Conservation (phyloP, 2,797 vertebrate species). For the Podarcis siculus region DNA sequence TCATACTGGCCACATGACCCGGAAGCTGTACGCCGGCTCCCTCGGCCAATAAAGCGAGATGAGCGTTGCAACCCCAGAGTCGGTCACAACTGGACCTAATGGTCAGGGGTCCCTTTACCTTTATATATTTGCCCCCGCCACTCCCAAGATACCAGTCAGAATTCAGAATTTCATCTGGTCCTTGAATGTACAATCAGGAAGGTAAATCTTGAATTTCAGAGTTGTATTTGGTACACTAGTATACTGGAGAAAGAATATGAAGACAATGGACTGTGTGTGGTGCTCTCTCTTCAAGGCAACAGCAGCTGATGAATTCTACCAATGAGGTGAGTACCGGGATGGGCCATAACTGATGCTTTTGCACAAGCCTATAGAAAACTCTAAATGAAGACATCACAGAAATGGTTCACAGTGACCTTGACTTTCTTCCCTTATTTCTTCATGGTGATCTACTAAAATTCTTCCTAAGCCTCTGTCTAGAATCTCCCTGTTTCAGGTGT, state of each 20-base stretch:
- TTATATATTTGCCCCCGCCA: not conserved
- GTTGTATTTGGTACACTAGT: not conserved
- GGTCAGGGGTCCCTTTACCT: too few relatives aligned
- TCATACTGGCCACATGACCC: too few relatives aligned
- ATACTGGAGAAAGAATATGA: not conserved
- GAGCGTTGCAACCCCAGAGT: too few relatives aligned
- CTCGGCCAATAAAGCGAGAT: too few relatives aligned
- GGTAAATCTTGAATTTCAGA: not conserved
- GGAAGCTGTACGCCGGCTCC: too few relatives aligned
- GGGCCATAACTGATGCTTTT: not conserved
- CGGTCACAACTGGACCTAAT: too few relatives aligned
- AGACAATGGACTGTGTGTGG: not conserved
- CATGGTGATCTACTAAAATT: not conserved
- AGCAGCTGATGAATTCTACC: not conserved
- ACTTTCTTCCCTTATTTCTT: conserved; percentile 24
- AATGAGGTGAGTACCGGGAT: not conserved
- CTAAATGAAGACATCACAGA: not conserved
- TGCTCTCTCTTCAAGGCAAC: not conserved
- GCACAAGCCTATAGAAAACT: conserved; percentile 1
- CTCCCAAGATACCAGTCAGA: not conserved
- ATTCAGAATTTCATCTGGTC: not conserved
- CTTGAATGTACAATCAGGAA: not conserved
- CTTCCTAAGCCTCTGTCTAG: conserved; percentile 6
- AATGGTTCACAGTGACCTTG: conserved; percentile 23
- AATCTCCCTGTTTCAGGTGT: conserved; percentile 19